These are phyloP conservation scores for Radopholus similis DNA, from an alignment of 1,140 invertebrate genomes.

Conservation along the genomic window DNA sequence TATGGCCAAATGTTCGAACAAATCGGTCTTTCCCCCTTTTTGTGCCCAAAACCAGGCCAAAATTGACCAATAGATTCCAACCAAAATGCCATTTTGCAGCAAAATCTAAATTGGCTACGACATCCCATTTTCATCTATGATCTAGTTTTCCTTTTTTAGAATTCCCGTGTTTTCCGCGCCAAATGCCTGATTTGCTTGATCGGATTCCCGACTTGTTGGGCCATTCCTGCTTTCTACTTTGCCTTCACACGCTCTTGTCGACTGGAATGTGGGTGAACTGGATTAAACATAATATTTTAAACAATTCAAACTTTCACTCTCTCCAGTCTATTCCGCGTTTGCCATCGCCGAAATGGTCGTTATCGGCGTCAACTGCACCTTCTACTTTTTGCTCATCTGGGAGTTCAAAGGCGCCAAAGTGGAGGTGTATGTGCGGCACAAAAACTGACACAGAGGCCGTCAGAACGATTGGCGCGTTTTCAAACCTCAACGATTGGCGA, in stretches of 20 bases:
- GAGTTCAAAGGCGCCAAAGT: conserved; percentile 4
- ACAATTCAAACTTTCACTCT: too few species aligned
- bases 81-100: too few species aligned
- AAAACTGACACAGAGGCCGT: too few species aligned
- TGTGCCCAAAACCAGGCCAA: too few species aligned
- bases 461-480: too few species aligned
- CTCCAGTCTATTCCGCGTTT: conserved; percentile 39
- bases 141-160: conserved; percentile 30
- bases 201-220: conserved; percentile 27
- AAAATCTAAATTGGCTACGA: too few species aligned
- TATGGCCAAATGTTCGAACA: too few species aligned
- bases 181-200: conserved; percentile 35
- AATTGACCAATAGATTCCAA: too few species aligned
- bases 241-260: conserved; percentile 25
- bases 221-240: conserved; percentile 32
- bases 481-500: too few species aligned
- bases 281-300: not conserved
- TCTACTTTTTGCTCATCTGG: conserved; percentile 19
- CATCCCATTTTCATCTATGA: too few species aligned
- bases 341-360: conserved; percentile 33
- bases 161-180: conserved; percentile 27
- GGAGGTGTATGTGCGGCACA: too few species aligned
- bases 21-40: too few species aligned
- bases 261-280: conserved; percentile 11
- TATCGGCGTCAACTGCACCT: conserved; percentile 10